Base-by-base conservation (phyloP, 2,888 invertebrate genomes). In the Hypercompe scribonia region DNA sequence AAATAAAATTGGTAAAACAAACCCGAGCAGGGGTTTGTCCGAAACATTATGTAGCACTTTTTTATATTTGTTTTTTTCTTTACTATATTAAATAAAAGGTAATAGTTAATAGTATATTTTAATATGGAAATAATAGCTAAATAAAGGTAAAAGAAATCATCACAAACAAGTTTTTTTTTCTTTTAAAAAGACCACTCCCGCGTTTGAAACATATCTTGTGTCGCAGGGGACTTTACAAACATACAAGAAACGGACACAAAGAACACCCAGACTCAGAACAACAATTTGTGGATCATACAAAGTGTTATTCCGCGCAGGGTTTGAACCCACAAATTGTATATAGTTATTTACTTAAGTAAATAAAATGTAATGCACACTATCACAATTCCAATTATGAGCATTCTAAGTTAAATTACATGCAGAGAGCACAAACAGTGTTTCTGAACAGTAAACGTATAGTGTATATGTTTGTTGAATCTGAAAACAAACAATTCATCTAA, bases 401-500 rank as follows among this genome's bases (percentile, higher is more conserved):
- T 58, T 58, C 34, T 34, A 34, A 68, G 34, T 50, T 68, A 28
- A n/a, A 58, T 58, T 68, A 39, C 58, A 58, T 2, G 1, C 36
- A 21, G 34, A 58, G 61, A 58, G 21, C 8, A 68, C 68, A 63
- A 70, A 70, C 46, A 70, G 42, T 70, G 64, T 64, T 46, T 31
- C 28, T n/a, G 70, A 73, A 75, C 15, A 39, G 42, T 42, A 15
- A 18, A 7, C 61, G 31, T 61, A 31, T 61, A 61, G 61, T 24
- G 39, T 46, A 63, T 33, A 63, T 28, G 50, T 67, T 42, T 46
- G 66, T 46, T 67, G 39, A n/a, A 31, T 65, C 31, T 65, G 64
- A 73, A 73, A 63, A 65, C 68, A 71, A 74, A 74, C 71, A 70
- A 33, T 68, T 18, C 28, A 28, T 64, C 71, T 74, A 74, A 65